These are phyloP conservation scores for Scaptomyza graminum DNA, from an alignment of 1,140 invertebrate genomes.

Conservation along the genomic window DNA sequence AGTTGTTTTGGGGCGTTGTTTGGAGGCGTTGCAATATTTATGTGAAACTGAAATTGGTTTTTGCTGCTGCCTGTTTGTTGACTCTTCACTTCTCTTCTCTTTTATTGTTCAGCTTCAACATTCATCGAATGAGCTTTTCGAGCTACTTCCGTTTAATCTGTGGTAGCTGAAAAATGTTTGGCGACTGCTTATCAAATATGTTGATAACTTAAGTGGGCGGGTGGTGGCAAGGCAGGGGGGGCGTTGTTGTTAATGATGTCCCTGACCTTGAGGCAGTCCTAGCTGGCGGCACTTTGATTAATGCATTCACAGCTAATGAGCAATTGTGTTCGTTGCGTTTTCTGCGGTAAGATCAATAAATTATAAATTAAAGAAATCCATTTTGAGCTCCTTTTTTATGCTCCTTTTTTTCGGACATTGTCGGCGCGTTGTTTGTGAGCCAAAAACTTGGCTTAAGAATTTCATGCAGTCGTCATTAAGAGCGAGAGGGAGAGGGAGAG, in stretches of 20 bases:
- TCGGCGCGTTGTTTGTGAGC: conserved; percentile 41
- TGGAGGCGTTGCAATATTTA: conserved; percentile 76
- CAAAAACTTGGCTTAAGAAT: conserved; percentile 70
- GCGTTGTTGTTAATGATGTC: not conserved
- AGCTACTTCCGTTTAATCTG: conserved; percentile 15
- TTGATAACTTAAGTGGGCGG: conserved; percentile 21
- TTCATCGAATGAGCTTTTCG: too few relatives aligned
- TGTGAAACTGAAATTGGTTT: conserved; percentile 83
- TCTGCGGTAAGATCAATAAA: conserved; percentile 79
- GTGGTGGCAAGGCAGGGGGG: conserved; percentile 24
- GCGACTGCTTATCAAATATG: conserved; percentile 61
- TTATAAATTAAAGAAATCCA: conserved; percentile 82
- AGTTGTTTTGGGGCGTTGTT: conserved; percentile 76
- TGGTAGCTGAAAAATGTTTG: conserved; percentile 6
- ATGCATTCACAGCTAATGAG: conserved; percentile 72
- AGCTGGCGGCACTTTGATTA: conserved; percentile 56
- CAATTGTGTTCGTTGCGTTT: conserved; percentile 53
- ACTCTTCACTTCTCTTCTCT: too few relatives aligned
- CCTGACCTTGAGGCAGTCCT: conserved; percentile 63
- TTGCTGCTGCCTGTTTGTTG: conserved; percentile 14
- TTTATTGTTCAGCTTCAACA: too few relatives aligned
- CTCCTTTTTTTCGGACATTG: conserved; percentile 20
- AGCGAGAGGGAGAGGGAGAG: conserved; percentile 1
- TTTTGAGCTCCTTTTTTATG: conserved; percentile 42
- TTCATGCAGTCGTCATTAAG: conserved; percentile 76